Percentiles rank a stretch among this genome's conserved stretches.
phyloP scores from a whole-genome alignment of 2,888 invertebrate genomes.

The Myathropa florea region DNA sequence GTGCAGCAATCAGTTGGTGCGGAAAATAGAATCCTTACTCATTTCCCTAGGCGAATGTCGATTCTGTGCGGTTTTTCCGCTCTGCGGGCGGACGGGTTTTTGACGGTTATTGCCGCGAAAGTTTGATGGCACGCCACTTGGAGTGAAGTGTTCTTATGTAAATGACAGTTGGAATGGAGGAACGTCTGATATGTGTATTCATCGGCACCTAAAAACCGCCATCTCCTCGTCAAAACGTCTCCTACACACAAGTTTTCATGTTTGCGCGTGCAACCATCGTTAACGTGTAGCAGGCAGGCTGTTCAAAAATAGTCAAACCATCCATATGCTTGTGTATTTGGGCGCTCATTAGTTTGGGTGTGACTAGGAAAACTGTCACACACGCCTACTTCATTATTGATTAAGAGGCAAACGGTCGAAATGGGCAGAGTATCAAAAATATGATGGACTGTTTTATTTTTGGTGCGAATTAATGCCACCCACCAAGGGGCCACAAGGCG shows the following conservation, averaged over 20 bases:
- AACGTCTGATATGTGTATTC: not conserved
- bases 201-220: not conserved
- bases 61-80: not conserved
- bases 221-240: not conserved
- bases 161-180: not conserved
- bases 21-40: conserved; percentile 59
- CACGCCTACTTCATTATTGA: conserved; percentile 20
- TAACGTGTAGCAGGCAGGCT: too few species aligned
- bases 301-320: conserved; percentile 28
- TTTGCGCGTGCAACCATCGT: not conserved
- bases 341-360: conserved; percentile 46
- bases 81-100: not conserved
- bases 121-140: not conserved
- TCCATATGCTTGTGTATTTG: too few species aligned
- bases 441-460: not conserved
- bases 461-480: too few species aligned
- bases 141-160: not conserved
- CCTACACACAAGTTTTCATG: too few species aligned
- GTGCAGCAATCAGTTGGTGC: conserved; percentile 35
- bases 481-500: too few species aligned
- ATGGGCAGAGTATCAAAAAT: not conserved
- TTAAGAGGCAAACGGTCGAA: not conserved
- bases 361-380: conserved; percentile 6
- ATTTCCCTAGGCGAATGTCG: conserved; percentile 27
- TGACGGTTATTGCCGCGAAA: too few species aligned